phyloP scores from a whole-genome alignment of 2,888 invertebrate species.

The Andrena bicolor region DNA sequence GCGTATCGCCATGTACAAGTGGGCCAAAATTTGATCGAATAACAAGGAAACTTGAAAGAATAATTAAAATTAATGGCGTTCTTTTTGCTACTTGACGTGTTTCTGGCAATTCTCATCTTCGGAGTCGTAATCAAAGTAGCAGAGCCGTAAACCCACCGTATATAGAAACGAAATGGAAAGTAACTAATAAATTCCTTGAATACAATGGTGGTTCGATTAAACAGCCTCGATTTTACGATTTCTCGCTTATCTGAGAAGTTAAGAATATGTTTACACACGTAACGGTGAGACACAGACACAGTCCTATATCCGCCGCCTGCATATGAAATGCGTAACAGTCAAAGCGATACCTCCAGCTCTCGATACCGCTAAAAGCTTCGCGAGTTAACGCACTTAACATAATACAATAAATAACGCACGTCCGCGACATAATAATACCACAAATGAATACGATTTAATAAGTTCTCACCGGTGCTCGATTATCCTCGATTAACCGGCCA shows the following conservation, averaged over 20 bases:
- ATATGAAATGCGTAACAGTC: background rate
- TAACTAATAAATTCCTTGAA: background rate
- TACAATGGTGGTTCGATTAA: slow-evolving; percentile 14
- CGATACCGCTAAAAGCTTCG: background rate
- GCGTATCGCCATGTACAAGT: background rate
- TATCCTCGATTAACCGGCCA: slow-evolving; percentile 23
- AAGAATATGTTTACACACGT: background rate
- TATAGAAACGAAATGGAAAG: background rate
- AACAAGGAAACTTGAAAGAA: background rate
- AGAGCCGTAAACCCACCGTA: no score
- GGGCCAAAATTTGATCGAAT: background rate
- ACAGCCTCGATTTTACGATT: slow-evolving; percentile 26
- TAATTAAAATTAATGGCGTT: background rate
- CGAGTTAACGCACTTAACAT: background rate
- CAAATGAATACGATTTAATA: slow-evolving; percentile 16
- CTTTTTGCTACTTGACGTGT: background rate
- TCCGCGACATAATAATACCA: background rate
- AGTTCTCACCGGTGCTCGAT: slow-evolving; percentile 1
- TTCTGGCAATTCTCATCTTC: no score
- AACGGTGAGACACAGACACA: background rate
- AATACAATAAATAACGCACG: slow-evolving; percentile 14
- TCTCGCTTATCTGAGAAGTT: slow-evolving; percentile 1
- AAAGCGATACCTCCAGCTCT: background rate
- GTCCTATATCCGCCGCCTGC: no score
- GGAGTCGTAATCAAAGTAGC: no score